Conservation (phyloP, 1,140 invertebrate genomes). For the Diorhabda carinulata region DNA sequence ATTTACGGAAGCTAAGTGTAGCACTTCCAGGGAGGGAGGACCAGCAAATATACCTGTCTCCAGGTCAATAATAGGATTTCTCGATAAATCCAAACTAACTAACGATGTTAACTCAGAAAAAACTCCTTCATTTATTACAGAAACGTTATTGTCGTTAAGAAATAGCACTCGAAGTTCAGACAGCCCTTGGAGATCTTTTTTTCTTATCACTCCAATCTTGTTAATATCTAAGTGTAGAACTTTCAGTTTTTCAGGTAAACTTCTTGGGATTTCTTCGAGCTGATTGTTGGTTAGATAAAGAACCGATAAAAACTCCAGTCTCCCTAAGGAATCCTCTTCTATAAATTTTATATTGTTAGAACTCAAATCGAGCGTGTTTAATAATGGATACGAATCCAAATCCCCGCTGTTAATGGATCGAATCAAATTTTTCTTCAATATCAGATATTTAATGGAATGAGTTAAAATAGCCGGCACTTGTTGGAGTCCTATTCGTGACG, state of each 20-base stretch:
- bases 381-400: conserved; percentile 81
- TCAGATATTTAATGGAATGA: conserved; percentile 74
- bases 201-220: conserved; percentile 58
- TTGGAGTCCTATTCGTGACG: conserved; percentile 72
- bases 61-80: conserved; percentile 68
- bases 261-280: conserved; percentile 62
- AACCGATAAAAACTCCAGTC: conserved; percentile 72
- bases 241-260: conserved; percentile 60
- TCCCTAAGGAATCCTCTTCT: conserved; percentile 81
- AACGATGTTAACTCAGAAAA: conserved; percentile 64
- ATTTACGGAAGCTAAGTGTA: conserved; percentile 65
- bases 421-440: conserved; percentile 67
- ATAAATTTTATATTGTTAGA: conserved; percentile 71
- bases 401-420: conserved; percentile 72
- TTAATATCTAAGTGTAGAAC: conserved; percentile 62
- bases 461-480: conserved; percentile 80
- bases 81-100: conserved; percentile 69
- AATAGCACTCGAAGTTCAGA: conserved; percentile 66
- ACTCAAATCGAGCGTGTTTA: conserved; percentile 77
- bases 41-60: conserved; percentile 64
- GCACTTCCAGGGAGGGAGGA: conserved; percentile 58
- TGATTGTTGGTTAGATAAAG: conserved; percentile 77
- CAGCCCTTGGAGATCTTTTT: conserved; percentile 66
- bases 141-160: conserved; percentile 64
- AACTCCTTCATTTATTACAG: conserved; percentile 60